A percentile compares a stretch with the other conserved stretches of the same genome.
Evolutionary conservation across 2,797 vertebrate species (phyloP).

Genomic region (Mus minutoides): DNA sequence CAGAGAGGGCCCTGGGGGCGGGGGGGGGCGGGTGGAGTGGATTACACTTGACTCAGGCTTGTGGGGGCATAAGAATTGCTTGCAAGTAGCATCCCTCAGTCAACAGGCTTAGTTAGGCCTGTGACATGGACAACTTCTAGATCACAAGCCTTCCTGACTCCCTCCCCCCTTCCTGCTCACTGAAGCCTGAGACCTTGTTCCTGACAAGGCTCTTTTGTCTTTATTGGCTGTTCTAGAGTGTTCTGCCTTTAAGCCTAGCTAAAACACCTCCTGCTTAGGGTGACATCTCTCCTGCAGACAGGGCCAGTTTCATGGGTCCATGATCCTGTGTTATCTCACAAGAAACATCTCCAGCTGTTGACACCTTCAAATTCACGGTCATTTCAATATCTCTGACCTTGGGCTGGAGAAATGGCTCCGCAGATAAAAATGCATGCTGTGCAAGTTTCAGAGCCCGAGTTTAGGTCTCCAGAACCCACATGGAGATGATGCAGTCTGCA

Average conservation of each 20-base stretch:
- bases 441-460: background rate
- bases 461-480: background rate
- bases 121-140: background rate
- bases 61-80: background rate
- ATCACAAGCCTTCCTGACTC: background rate
- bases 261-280: background rate
- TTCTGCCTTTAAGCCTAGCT: background rate
- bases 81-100: background rate
- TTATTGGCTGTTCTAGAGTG: background rate
- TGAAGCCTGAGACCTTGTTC: background rate
- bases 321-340: background rate
- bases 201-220: background rate
- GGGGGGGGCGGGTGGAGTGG: no score
- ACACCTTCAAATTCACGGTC: background rate
- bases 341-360: background rate
- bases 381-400: background rate
- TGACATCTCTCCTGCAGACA: background rate
- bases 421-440: background rate
- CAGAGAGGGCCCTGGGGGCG: background rate
- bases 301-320: background rate
- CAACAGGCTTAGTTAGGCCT: background rate
- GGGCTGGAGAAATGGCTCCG: background rate
- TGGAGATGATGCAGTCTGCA: background rate
- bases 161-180: background rate
- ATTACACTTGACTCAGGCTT: background rate